Conservation (phyloP, 2,113 vertebrate species). For the Leptosomus discolor region DNA sequence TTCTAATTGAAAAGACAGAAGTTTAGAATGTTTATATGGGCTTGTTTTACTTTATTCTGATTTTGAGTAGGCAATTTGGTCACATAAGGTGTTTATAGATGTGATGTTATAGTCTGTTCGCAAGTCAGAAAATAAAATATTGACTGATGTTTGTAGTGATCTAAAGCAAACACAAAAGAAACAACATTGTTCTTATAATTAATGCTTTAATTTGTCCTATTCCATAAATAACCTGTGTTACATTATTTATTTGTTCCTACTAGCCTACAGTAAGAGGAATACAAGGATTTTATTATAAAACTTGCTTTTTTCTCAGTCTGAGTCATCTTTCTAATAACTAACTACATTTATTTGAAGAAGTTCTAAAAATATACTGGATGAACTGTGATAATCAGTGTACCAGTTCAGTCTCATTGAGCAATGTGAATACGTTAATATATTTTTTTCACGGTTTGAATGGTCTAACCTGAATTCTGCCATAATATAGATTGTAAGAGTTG, state of each 20-base stretch:
- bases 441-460: not conserved
- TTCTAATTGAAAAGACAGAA: not conserved
- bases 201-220: not conserved
- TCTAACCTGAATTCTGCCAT: not conserved
- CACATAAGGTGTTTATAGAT: rapidly evolving
- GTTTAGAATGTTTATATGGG: not conserved
- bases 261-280: not conserved
- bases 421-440: not conserved
- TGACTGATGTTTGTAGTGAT: not conserved
- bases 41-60: not conserved
- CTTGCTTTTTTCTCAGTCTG: not conserved
- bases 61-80: not conserved
- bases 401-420: not conserved
- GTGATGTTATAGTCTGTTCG: not conserved
- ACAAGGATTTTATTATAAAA: not conserved
- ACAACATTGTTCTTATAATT: not conserved
- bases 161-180: not conserved
- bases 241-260: not conserved
- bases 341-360: not conserved
- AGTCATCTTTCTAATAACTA: not conserved
- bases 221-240: not conserved
- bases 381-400: not conserved
- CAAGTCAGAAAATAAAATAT: not conserved
- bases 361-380: not conserved
- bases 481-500: not conserved